A percentile compares a stretch with the other conserved stretches of the same genome.
These are phyloP conservation scores for Phylloscopus trochilus DNA, from an alignment of 2,113 vertebrate genomes.

Conservation along the genomic window DNA sequence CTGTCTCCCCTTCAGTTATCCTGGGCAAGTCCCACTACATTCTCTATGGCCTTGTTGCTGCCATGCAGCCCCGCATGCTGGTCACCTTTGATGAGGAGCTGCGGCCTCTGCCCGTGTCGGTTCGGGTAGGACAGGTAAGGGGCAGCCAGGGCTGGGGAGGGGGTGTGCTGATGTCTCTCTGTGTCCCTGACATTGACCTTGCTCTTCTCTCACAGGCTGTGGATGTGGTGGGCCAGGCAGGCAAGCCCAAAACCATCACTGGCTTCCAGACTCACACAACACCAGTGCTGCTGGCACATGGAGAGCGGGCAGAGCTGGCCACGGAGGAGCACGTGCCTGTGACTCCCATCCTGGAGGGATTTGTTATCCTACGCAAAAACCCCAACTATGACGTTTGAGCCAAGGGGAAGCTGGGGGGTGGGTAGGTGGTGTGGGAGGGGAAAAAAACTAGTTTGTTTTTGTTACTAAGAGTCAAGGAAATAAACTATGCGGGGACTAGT, in stretches of 20 bases:
- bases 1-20: constrained; percentile 77
- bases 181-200: background rate
- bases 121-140: constrained; percentile 94
- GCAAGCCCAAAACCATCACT: constrained; percentile 98
- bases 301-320: constrained; percentile 93
- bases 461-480: constrained; percentile 55
- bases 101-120: constrained; percentile 90
- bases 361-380: constrained; percentile 97
- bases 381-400: constrained; percentile 89
- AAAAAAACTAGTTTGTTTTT: background rate
- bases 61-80: constrained; percentile 98
- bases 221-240: constrained; percentile 96
- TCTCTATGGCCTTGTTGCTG: constrained; percentile 93
- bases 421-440: background rate
- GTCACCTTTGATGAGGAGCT: constrained; percentile 97
- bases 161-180: accelerated
- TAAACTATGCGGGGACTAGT: constrained; percentile 38
- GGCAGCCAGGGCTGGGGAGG: background rate
- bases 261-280: constrained; percentile 99
- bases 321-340: constrained; percentile 95
- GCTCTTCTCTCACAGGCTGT: constrained; percentile 80
- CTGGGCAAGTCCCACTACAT: constrained; percentile 97
- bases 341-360: constrained; percentile 95
- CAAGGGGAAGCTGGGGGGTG: background rate
- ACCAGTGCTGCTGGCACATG: constrained; percentile 92